These are phyloP conservation scores for Drosophila kikkawai DNA, from an alignment of 1,140 invertebrate species.

Conservation along the genomic window DNA sequence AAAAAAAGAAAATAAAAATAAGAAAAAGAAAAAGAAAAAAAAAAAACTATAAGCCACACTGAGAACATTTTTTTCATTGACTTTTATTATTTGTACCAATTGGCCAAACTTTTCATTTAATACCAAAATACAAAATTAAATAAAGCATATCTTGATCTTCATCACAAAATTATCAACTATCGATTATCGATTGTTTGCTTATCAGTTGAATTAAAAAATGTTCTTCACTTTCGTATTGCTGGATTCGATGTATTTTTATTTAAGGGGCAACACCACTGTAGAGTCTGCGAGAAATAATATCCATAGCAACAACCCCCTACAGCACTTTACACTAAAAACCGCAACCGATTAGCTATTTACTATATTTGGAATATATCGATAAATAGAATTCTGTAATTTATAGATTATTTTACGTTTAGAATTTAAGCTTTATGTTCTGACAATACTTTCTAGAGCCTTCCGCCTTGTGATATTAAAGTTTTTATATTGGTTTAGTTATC, in stretches of 20 bases:
- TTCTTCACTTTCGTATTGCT: conserved; percentile 11
- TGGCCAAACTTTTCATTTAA: conserved; percentile 1
- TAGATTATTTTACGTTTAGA: neutral
- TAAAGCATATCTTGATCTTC: neutral
- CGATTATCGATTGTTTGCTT: conserved; percentile 6
- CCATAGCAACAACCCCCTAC: neutral
- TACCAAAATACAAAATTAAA: neutral
- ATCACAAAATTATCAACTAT: conserved; percentile 9
- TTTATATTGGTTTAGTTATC: neutral
- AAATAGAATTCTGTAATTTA: neutral
- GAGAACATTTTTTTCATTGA: conserved; percentile 21
- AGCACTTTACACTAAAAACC: neutral
- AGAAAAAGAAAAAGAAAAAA: neutral
- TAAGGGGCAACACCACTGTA: conserved; percentile 16
- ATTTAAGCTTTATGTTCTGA: neutral
- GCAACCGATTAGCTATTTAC: neutral
- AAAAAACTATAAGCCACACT: conserved; percentile 3
- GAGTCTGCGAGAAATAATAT: conserved; percentile 1
- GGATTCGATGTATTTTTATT: conserved; percentile 10
- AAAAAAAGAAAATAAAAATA: neutral
- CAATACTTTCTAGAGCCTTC: neutral
- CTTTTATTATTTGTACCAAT: conserved; percentile 5
- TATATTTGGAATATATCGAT: neutral
- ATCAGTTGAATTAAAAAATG: conserved; percentile 19
- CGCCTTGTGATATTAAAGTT: neutral